These are phyloP conservation scores for Dunckerocampus dactyliophorus DNA, from an alignment of 2,113 vertebrate species.

Conservation along the genomic window DNA sequence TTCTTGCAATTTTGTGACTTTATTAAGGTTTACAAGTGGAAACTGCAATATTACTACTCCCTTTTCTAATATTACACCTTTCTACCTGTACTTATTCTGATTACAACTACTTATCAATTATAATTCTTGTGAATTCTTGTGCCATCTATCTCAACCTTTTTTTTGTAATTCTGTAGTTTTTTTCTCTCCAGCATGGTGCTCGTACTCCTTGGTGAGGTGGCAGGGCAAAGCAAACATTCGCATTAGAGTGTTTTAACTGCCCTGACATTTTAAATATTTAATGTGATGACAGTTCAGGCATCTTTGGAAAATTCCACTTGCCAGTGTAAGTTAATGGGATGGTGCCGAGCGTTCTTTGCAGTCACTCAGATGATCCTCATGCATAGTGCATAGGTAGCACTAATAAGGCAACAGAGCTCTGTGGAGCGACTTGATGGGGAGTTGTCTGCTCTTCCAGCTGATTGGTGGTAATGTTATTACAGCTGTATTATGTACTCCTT, in stretches of 20 bases:
- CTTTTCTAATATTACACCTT: too few species aligned
- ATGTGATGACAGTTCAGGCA: constrained; percentile 2
- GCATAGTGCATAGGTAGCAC: background rate
- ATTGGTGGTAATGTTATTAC: background rate
- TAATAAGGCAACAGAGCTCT: background rate
- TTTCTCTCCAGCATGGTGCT: background rate
- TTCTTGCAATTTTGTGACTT: too few species aligned
- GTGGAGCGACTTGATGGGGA: too few species aligned
- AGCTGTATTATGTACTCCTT: background rate
- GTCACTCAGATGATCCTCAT: background rate
- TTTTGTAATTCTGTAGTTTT: background rate
- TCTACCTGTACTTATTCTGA: too few species aligned
- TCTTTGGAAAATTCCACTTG: background rate
- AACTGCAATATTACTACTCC: too few species aligned
- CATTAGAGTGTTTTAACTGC: constrained; percentile 1
- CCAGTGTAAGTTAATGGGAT: constrained; percentile 4
- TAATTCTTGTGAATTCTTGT: too few species aligned
- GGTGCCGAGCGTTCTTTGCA: background rate
- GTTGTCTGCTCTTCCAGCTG: background rate
- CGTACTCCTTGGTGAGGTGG: background rate
- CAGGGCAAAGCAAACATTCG: background rate
- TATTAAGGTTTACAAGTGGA: too few species aligned
- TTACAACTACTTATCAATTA: too few species aligned
- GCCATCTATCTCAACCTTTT: too few species aligned
- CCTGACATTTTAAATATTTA: background rate